Evolutionary conservation across 2,113 vertebrate species (phyloP), one percentile per base, ranked within the genome.

Genomic region (Benitochromis conjunctus): DNA sequence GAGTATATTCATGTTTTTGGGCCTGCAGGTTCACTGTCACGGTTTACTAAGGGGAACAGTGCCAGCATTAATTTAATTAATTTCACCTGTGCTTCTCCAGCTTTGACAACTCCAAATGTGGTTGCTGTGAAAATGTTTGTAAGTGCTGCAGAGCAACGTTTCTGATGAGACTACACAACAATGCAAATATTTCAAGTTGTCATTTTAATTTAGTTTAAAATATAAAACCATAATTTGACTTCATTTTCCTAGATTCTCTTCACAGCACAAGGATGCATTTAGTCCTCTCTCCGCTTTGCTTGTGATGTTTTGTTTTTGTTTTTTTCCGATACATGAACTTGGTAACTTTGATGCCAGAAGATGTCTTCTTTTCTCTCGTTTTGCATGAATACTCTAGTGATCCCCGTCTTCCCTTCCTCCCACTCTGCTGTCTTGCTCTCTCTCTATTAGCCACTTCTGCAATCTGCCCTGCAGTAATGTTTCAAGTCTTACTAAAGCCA

Each of bases 401-500:
- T 84, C 56, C 77, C 36, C 1, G 7, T 79, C 82, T 79, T 83
- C 46, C 77, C 80, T 82, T 36, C 29, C 78, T 55, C 58, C 54
- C 66, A 31, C 81, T 82, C 82, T 81, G 21, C 26, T 60, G 53
- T 77, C 80, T 81, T 46, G 41, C 80, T 74, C 29, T 80, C 34
- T 31, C 57, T 86, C 80, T 78, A 56, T 89, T 86, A 88, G 79
- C 92, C 85, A 77, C 86, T 90, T 84, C 29, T 21, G 11, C 58
- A 76, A 58, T 85, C 84, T 86, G 81, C 89, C 90, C 78, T 82
- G 92, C 69, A 88, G 88, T 92, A 46, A 64, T 79, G 79, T 92
- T 82, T 82, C 85, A 92, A 84, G 81, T 93, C 86, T 82, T 88
- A 85, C 83, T 88, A 93, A 94, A 91, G 83, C 81, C 88, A 94